Evolutionary conservation across 2,797 vertebrate genomes (phyloP).

Genomic region (Alca torda): DNA sequence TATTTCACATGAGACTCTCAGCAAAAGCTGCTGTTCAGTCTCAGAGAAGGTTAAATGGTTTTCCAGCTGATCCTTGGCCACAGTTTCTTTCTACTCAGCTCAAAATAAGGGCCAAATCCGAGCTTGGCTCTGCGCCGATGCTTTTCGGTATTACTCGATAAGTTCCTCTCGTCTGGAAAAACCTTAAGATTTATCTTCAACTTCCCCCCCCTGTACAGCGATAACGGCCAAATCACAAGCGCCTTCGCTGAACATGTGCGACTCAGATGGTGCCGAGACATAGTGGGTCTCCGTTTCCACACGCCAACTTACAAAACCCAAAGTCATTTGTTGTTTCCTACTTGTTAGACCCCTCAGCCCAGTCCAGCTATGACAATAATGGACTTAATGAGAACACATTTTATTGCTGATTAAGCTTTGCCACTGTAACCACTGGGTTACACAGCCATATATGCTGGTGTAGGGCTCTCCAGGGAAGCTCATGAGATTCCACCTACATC

Average conservation of each 20-base stretch:
- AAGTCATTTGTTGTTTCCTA: background rate
- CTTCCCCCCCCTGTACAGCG: background rate
- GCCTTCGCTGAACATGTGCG: background rate
- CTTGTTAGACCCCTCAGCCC: background rate
- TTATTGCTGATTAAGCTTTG: background rate
- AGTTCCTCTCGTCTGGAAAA: constrained; percentile 48
- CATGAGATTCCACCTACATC: constrained; percentile 45
- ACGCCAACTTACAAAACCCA: background rate
- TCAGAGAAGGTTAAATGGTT: constrained; percentile 35
- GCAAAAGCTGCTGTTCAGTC: background rate
- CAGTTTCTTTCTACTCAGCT: constrained; percentile 1
- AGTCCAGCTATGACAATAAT: background rate
- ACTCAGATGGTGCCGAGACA: background rate
- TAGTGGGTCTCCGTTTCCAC: background rate
- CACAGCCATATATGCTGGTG: fast-evolving
- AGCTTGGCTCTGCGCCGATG: background rate
- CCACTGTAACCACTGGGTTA: background rate
- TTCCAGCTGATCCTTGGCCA: constrained; percentile 53
- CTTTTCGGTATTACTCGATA: background rate
- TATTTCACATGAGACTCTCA: background rate
- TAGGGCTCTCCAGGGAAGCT: background rate
- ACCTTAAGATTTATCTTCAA: constrained; percentile 29
- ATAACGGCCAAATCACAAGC: constrained; percentile 11
- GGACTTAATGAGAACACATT: background rate
- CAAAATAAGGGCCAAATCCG: constrained; percentile 3